Conservation (phyloP, 2,888 invertebrate genomes). For the Ennomos erosarius region DNA sequence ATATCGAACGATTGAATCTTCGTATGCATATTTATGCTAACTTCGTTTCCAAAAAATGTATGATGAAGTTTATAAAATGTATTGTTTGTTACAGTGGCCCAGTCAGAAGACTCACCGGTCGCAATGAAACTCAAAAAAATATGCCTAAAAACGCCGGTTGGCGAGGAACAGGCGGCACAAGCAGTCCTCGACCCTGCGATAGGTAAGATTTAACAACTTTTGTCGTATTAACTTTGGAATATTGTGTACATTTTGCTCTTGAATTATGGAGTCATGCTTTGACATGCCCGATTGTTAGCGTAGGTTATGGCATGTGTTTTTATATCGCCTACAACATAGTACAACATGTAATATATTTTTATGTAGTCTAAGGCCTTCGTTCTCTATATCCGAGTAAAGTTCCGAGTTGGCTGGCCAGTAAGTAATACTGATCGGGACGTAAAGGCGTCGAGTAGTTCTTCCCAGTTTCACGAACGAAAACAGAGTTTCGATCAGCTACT, state of each 20-base stretch:
- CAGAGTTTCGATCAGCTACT: too few species aligned
- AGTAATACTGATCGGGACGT: too few species aligned
- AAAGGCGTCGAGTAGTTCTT: too few species aligned
- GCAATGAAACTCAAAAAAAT: conserved; percentile 90
- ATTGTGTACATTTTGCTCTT: background rate
- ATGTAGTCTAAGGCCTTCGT: too few species aligned
- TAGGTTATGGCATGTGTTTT: conserved; percentile 11
- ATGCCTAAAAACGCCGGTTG: conserved; percentile 89
- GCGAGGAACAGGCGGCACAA: conserved; percentile 89
- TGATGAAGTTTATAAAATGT: conserved; percentile 13
- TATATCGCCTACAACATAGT: too few species aligned
- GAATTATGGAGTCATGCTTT: conserved; percentile 9
- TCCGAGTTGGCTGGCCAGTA: too few species aligned
- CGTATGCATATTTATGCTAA: conserved; percentile 3
- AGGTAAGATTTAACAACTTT: conserved; percentile 64
- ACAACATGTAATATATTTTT: too few species aligned
- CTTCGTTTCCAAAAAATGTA: background rate
- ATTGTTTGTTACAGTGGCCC: conserved; percentile 84
- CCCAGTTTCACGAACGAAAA: too few species aligned
- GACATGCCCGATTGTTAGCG: conserved; percentile 17
- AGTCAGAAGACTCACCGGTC: conserved; percentile 88
- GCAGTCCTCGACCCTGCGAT: conserved; percentile 88
- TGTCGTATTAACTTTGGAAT: background rate
- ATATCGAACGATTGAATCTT: background rate
- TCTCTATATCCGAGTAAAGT: too few species aligned